phyloP scores from a whole-genome alignment of 2,113 vertebrate species.

The Oceanites oceanicus region DNA sequence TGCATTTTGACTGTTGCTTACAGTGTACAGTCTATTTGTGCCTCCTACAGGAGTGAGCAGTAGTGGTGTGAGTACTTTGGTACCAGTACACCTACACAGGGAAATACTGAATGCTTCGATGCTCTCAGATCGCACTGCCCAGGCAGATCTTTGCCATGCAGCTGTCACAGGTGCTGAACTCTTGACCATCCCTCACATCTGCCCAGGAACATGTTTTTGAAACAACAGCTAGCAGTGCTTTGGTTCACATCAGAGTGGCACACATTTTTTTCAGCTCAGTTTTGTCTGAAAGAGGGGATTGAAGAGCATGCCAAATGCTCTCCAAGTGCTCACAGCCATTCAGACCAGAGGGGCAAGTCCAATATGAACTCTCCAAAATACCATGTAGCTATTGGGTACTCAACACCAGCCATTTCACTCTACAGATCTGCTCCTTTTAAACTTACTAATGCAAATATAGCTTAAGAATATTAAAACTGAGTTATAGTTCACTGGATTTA shows the following conservation, averaged over 20 bases:
- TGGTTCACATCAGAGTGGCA: fast-evolving
- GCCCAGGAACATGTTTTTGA: not conserved
- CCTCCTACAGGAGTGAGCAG: not conserved
- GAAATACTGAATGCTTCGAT: not conserved
- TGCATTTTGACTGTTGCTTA: not conserved
- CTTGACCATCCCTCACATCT: not conserved
- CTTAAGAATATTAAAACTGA: not conserved
- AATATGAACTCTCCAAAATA: not conserved
- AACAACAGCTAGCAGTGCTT: not conserved
- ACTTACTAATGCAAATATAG: not conserved
- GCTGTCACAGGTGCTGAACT: not conserved
- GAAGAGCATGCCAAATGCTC: not conserved
- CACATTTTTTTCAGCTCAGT: not conserved
- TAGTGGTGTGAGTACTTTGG: not conserved
- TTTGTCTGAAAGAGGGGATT: not conserved
- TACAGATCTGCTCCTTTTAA: not conserved
- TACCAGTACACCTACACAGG: not conserved
- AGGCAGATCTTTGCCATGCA: not conserved
- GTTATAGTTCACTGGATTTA: not conserved
- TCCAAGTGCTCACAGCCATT: not conserved
- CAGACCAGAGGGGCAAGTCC: not conserved
- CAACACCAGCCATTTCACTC: not conserved
- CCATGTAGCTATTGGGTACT: not conserved
- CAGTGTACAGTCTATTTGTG: not conserved
- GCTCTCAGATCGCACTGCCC: fast-evolving